Base-by-base conservation (phyloP, 2,888 invertebrate species). In the Liopterus haemorrhoidalis region DNA sequence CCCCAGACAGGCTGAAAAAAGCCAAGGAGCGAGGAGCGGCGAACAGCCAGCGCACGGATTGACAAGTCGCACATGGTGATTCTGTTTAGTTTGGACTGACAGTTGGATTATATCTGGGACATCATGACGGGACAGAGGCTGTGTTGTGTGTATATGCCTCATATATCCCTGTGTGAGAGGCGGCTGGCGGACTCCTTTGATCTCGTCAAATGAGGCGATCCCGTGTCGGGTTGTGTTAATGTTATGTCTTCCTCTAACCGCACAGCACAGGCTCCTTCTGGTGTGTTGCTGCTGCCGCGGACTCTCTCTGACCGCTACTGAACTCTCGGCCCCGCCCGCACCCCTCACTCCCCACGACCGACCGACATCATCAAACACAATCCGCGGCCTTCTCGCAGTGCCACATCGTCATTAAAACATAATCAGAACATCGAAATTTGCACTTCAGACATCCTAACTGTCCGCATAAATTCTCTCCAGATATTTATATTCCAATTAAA, bases 151-250 rank as follows among this genome's bases (percentile, higher is more conserved):
- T 32, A 41, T 46, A 49, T 54, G 52, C 53, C 55, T 56, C 52
- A 33, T 18, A 11, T 5, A 9, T 16, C 6, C 27, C 30, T 20
- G 25, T 50, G 51, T 24, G 39, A 21, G 5, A 21, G 14, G 5
- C 21, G n/a, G 21, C 36, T 52, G 51, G 53, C 62, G 62, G 60
- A 47, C 49, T 54, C 59, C 53, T 64, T 66, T 66, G 65, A 65
- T 66, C 64, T 62, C 60, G 47, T 61, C 62, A 64, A 64, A 66
- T 64, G 65, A 64, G 64, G 63, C 64, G 64, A 61, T 63, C 57
- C 58, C 59, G 54, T 63, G 63, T 64, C 64, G 56, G 60, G 60
- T 61, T 58, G 58, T 63, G 63, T 65, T 65, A 64, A 64, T 62
- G 63, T 63, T 61, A 59, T 60, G 61, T 61, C 60, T 62, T 59